phyloP scores from a whole-genome alignment of 2,113 vertebrate species.

The Micromys minutus region DNA sequence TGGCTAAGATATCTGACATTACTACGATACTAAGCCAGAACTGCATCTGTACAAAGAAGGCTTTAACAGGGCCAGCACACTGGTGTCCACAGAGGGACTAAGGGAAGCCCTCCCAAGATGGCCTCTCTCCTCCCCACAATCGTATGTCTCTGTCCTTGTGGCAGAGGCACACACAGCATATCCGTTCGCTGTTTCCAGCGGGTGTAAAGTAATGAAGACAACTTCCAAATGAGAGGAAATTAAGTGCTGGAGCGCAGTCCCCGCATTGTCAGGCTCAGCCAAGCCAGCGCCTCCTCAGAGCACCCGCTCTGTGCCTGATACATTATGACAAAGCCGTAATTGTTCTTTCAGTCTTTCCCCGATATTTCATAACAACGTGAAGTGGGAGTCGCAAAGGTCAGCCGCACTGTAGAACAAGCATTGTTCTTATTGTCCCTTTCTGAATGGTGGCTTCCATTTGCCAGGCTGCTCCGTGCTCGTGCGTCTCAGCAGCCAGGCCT shows the following conservation, averaged over 20 bases:
- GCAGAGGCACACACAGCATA: neutral
- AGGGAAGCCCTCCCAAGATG: neutral
- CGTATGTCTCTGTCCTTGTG: neutral
- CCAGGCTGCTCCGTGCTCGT: constrained; percentile 28
- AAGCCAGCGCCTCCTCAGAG: constrained; percentile 25
- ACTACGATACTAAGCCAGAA: neutral
- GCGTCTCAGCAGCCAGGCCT: neutral
- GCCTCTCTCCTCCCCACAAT: neutral
- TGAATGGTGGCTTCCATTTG: constrained; percentile 60
- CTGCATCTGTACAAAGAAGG: neutral
- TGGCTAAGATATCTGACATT: too few relatives aligned
- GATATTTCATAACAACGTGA: constrained; percentile 77
- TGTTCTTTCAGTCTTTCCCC: constrained; percentile 71
- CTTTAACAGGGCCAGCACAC: neutral
- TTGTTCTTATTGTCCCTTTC: constrained; percentile 70
- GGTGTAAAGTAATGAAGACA: constrained; percentile 54
- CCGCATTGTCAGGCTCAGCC: constrained; percentile 28
- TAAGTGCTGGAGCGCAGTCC: neutral
- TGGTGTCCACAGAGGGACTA: neutral
- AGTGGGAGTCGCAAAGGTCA: constrained; percentile 62
- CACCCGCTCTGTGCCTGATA: constrained; percentile 1
- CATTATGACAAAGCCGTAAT: constrained; percentile 72
- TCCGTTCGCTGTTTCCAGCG: neutral
- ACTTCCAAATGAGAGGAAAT: constrained; percentile 66
- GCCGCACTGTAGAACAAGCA: constrained; percentile 30